phyloP scores from a whole-genome alignment of 2,888 invertebrate genomes.

The Morpho achilles region DNA sequence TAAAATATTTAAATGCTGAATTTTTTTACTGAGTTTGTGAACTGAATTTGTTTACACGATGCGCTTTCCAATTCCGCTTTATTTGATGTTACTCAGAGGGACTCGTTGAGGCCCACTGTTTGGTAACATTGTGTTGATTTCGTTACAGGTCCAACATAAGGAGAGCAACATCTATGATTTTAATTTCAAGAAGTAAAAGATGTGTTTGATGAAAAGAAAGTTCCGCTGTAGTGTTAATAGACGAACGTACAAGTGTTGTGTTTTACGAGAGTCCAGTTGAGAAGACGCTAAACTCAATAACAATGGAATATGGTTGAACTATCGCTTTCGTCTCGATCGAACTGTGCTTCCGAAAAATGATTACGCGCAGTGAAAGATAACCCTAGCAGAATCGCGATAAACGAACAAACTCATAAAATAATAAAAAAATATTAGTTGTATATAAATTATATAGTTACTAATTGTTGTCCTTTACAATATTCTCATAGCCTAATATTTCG shows the following conservation, averaged over 20 bases:
- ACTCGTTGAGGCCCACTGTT: too few relatives aligned
- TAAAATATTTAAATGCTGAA: constrained; percentile 1
- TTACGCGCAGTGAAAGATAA: constrained; percentile 52
- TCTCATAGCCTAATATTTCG: constrained; percentile 44
- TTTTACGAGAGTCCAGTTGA: constrained; percentile 60
- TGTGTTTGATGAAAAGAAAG: constrained; percentile 67
- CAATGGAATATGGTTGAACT: constrained; percentile 77
- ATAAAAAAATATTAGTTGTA: constrained; percentile 34
- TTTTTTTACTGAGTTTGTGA: not conserved
- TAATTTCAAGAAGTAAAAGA: constrained; percentile 60
- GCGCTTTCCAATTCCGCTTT: constrained; percentile 58
- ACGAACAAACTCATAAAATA: constrained; percentile 32
- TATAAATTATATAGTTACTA: constrained; percentile 34
- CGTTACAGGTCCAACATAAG: constrained; percentile 54
- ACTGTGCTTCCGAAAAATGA: constrained; percentile 67
- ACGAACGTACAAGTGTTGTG: constrained; percentile 67
- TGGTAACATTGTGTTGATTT: constrained; percentile 37
- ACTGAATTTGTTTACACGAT: constrained; percentile 21
- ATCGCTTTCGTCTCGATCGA: constrained; percentile 39
- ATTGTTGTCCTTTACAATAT: constrained; percentile 55
- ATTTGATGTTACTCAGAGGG: constrained; percentile 38
- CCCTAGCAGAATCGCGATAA: constrained; percentile 35
- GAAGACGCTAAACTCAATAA: constrained; percentile 52
- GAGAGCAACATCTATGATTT: constrained; percentile 50
- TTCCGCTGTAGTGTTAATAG: constrained; percentile 50